Evolutionary conservation across 2,888 invertebrate genomes (phyloP), one percentile per base, ranked within the genome.

Genomic region (Drosophila melanosoma): DNA sequence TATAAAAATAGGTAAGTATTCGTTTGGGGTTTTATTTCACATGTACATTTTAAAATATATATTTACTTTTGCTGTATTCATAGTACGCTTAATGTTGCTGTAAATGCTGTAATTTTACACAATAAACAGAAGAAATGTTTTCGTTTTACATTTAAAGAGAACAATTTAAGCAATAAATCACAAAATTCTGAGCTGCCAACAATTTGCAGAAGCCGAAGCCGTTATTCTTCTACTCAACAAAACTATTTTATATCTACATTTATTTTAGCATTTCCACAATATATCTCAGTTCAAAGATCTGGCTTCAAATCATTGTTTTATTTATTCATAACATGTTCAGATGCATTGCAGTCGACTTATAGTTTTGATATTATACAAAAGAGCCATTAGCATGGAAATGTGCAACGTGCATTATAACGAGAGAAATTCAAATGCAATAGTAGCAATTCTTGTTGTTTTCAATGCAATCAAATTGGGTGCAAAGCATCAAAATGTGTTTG

Each of bases 311-410:
- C 26, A 11, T 33, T 35, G 20, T 59, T 64, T 45, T 10, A 26
- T 10, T 32, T 49, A 35, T 23, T 49, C 17, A 51, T n/a, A 61
- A 70, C 26, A 51, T 61, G 51, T 40, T 59, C 1, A 40, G 20
- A 8, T 23, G 17, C 5, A 17, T 32, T 23, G 20, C 59, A 23
- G 11, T 10, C 23, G 36, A 64, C 35, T 23, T 35, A 23, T n/a
- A 49, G 17, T 40, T 70, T 70, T 17, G 2, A 61, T 56, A 61
- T 49, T 56, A 60, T 29, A 20, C 17, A 45, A 69, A 69, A 29
- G 35, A 56, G 29, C n/a, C 12, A 36, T 67, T 66, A 48, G 45
- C 56, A 32, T 42, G 36, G 33, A 69, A 69, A 59, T 69, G 33
- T 38, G 15, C 38, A 15, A 36, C 17, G 4, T 52, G 15, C 32